Evolutionary conservation across 2,113 vertebrate species (phyloP), one percentile per base, ranked within the genome.

Genomic region (Barbus barbus): DNA sequence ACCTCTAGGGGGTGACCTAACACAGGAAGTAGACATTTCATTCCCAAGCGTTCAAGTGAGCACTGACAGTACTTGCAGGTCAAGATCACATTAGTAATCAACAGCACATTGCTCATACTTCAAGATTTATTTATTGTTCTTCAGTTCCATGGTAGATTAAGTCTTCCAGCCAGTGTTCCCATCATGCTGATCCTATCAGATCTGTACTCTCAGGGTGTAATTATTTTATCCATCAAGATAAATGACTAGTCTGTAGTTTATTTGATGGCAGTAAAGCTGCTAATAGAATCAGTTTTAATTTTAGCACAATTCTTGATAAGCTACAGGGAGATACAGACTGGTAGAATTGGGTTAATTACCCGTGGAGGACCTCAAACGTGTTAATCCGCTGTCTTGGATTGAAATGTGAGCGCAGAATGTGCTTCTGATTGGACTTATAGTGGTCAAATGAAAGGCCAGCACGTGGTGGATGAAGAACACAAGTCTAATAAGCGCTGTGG

Each of bases 271-370:
- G 33, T 71, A 87, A 87, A 61, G 58, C 78, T 83, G 71, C 89
- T 91, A 91, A 92, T 87, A 87, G 86, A 84, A 89, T 86, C 81
- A 65, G 86, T 91, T 86, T 86, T 88, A 90, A 92, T 93, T 90
- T 88, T 88, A 91, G 90, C 72, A 89, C 58, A 85, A 44, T 77
- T 46, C n/a, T 69, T n/a, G 88, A 92, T 92, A 88, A 91, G 82
- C 36, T 44, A 44, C 33, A 4, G 38, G n/a, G 74, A 89, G 69
- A 91, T 85, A 85, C 75, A 51, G 85, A 69, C 86, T 81, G 24
- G 58, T 69, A 82, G 90, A 90, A 90, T 90, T 91, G 84, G 81
- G 85, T 86, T 88, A 92, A 91, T 92, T 88, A 89, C 82, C 84
- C 78, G 71, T 83, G 86, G 46, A 75, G 58, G 26, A 88, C 85